A percentile compares a stretch with the other conserved stretches of the same genome.
Conservation (phyloP, 1,140 invertebrate genomes). For the Drosophila aff. region DNA sequence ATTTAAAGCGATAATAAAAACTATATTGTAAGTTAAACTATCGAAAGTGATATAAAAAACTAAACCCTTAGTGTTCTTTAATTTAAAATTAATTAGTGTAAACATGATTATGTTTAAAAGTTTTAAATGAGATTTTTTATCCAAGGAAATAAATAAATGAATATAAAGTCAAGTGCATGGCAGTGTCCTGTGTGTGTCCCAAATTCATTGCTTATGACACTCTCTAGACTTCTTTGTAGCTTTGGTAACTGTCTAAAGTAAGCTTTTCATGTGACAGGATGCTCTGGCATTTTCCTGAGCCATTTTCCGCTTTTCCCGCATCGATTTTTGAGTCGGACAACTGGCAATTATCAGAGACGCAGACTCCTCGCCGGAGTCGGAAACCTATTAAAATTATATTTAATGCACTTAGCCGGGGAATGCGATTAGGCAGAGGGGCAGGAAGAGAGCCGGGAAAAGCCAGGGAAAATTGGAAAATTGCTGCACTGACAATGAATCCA, state of each 20-base stretch:
- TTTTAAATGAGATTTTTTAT: neutral
- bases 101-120: neutral
- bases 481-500: slow-evolving; percentile 26
- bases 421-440: slow-evolving; percentile 24
- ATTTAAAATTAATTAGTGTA: neutral
- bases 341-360: slow-evolving; percentile 25
- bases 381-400: slow-evolving; percentile 48
- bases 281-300: slow-evolving; percentile 3
- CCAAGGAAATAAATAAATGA: neutral
- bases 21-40: neutral
- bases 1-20: no score
- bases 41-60: no score
- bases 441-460: neutral
- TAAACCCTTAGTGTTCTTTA: no score
- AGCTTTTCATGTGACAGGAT: slow-evolving; percentile 30
- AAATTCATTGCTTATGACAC: neutral
- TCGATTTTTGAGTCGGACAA: slow-evolving; percentile 41
- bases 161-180: neutral
- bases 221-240: slow-evolving; percentile 19
- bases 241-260: slow-evolving; percentile 36
- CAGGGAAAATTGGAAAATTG: slow-evolving; percentile 19
- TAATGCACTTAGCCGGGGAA: slow-evolving; percentile 47
- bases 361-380: neutral
- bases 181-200: neutral
- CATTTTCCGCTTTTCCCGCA: slow-evolving; percentile 3